phyloP scores from a whole-genome alignment of 37 sponge, comb jelly and placozoan species.

The Tethya wilhelma region DNA sequence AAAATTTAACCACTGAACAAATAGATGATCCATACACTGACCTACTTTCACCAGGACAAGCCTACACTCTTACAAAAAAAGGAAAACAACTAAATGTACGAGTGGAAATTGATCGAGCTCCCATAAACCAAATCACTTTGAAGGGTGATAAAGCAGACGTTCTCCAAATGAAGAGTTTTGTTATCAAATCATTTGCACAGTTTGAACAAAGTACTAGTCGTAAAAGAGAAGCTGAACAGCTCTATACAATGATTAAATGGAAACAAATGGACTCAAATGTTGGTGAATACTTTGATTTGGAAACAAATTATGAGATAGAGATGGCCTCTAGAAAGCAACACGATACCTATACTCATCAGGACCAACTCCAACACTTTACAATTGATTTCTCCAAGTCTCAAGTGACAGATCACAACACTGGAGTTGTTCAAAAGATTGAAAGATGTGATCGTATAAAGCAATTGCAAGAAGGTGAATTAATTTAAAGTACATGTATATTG shows the following conservation, averaged over 20 bases:
- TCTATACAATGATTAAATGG: conserved; percentile 44
- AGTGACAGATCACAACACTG: too few species aligned
- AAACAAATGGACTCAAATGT: conserved; percentile 13
- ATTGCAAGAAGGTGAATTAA: too few species aligned
- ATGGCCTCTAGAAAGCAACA: too few species aligned
- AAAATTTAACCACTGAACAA: conserved; percentile 6
- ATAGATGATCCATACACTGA: conserved; percentile 31
- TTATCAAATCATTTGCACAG: conserved; percentile 6
- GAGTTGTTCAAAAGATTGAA: too few species aligned
- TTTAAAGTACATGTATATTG: too few species aligned
- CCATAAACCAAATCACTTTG: conserved; percentile 5
- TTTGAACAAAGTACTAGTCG: background rate
- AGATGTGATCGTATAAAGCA: too few species aligned
- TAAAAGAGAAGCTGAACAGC: conserved; percentile 25
- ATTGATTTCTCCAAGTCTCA: too few species aligned
- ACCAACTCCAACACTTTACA: too few species aligned
- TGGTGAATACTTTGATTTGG: conserved; percentile 15
- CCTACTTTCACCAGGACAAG: background rate
- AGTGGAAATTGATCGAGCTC: conserved; percentile 36
- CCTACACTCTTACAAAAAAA: background rate
- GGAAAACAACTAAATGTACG: conserved; percentile 10
- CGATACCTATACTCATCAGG: too few species aligned
- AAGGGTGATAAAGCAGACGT: conserved; percentile 23
- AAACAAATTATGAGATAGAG: conserved; percentile 51
- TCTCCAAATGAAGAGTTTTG: conserved; percentile 9